Conservation (phyloP, 2,797 vertebrate species). For the Dendrocincla fuliginosa region DNA sequence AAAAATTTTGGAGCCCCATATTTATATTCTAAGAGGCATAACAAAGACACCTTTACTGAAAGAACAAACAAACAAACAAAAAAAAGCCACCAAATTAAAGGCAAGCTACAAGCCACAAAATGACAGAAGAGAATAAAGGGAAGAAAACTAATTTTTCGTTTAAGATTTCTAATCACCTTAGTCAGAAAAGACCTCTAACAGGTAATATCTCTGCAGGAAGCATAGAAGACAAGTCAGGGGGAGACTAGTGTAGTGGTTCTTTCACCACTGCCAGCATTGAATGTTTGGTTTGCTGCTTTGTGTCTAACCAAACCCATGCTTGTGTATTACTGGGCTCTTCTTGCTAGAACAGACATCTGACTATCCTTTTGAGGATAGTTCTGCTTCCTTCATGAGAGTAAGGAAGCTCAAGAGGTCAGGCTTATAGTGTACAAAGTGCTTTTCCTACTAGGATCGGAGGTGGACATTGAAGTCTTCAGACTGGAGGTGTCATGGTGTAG, state of each 20-base stretch:
- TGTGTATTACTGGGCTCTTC: neutral
- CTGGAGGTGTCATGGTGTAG: neutral
- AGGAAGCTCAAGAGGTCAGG: neutral
- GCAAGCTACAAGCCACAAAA: neutral
- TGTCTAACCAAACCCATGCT: neutral
- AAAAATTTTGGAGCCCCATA: neutral
- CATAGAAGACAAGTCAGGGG: neutral
- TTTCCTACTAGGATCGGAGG: neutral
- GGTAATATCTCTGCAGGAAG: neutral
- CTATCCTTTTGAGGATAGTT: neutral
- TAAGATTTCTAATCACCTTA: neutral
- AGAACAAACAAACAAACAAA: neutral
- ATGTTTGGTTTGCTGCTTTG: neutral
- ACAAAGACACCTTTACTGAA: neutral
- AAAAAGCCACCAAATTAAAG: neutral
- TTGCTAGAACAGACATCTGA: neutral
- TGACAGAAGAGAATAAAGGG: neutral
- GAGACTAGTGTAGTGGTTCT: neutral
- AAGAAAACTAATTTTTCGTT: neutral
- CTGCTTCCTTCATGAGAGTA: neutral
- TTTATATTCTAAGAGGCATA: neutral
- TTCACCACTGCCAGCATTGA: neutral
- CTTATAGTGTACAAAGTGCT: neutral
- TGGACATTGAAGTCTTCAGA: neutral
- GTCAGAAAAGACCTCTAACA: neutral